Evolutionary conservation across 1,140 invertebrate genomes (phyloP), one percentile per base, ranked within the genome.

Genomic region (Drosophila saltans): DNA sequence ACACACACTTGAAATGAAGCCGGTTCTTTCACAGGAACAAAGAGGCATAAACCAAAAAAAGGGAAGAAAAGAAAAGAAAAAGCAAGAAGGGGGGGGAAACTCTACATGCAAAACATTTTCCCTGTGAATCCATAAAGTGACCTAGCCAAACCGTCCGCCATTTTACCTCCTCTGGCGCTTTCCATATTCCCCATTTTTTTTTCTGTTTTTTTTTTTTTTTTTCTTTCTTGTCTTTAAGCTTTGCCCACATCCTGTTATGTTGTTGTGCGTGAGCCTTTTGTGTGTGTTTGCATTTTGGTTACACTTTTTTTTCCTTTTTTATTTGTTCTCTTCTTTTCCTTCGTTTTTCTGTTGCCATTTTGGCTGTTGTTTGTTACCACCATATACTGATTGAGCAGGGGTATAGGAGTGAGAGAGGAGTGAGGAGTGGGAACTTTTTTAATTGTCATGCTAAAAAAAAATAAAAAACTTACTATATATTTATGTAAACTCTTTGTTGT

Each of bases 211-310:
- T 57, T 57, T 41, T 58, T 9, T 52, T 26, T 8, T 26, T 52
- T 52, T 52, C 41, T 43, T 21, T 43, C 43, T 43, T 60, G 59
- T 59, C 52, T 55, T 48, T 52, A 36, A 74, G 60, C n/a, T 41
- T 36, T 64, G 39, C 30, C 52, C 59, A 66, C 62, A 70, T 71
- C 67, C 68, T 72, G 81, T 61, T 58, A 41, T 76, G 75, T 78
- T 67, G 45, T 52, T 52, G 45, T 72, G 62, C 74, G 71, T 61
- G 62, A 60, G 67, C 58, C 72, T 66, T 69, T 68, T 66, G 81
- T 65, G 64, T 68, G 69, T 66, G 26, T 75, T 84, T 83, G 66
- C 69, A 56, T 70, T 80, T 62, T 80, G 67, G 67, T 80, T 69
- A 78, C 65, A 70, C 39, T 69, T 80, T 68, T 69, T 62, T 45